These are phyloP conservation scores for Sebastolobus alascanus DNA, from an alignment of 2,797 vertebrate genomes.

Conservation along the genomic window DNA sequence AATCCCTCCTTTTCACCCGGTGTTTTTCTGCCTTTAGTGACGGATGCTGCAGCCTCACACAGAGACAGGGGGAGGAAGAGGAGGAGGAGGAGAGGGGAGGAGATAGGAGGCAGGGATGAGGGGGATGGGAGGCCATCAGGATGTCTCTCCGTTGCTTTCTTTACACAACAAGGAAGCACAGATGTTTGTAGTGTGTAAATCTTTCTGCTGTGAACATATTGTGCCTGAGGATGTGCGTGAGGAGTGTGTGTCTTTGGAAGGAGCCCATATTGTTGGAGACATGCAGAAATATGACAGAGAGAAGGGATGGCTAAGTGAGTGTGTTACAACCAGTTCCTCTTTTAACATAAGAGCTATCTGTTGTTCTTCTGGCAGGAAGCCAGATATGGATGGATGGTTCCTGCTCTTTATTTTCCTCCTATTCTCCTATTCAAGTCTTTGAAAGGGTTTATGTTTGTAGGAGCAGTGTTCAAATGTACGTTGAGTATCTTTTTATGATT, in stretches of 20 bases:
- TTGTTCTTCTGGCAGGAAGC: conserved; percentile 19
- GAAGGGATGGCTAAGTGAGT: conserved; percentile 1
- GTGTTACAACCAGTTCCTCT: conserved; percentile 15
- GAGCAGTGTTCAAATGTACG: not conserved
- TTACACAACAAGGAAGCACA: conserved; percentile 57
- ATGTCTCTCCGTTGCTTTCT: conserved; percentile 55
- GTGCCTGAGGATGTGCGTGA: conserved; percentile 26
- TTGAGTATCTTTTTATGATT: not conserved
- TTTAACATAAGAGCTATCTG: conserved; percentile 14
- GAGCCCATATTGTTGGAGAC: conserved; percentile 1
- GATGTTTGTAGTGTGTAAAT: conserved; percentile 48
- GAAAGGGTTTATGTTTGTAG: not conserved
- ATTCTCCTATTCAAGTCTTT: not conserved
- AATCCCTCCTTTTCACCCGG: conserved; percentile 56
- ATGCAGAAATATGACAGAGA: not conserved
- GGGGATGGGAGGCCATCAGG: conserved; percentile 74
- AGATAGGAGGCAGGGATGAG: conserved; percentile 49
- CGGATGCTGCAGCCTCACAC: conserved; percentile 39
- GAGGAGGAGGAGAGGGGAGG: conserved; percentile 6
- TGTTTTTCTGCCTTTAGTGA: conserved; percentile 44
- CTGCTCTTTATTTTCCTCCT: not conserved
- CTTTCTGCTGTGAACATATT: conserved; percentile 30
- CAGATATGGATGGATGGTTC: conserved; percentile 1
- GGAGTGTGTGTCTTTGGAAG: conserved; percentile 16
- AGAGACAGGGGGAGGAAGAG: conserved; percentile 23